These are phyloP conservation scores for Spea multiplicata DNA, from an alignment of 2,113 vertebrate genomes.

Conservation along the genomic window DNA sequence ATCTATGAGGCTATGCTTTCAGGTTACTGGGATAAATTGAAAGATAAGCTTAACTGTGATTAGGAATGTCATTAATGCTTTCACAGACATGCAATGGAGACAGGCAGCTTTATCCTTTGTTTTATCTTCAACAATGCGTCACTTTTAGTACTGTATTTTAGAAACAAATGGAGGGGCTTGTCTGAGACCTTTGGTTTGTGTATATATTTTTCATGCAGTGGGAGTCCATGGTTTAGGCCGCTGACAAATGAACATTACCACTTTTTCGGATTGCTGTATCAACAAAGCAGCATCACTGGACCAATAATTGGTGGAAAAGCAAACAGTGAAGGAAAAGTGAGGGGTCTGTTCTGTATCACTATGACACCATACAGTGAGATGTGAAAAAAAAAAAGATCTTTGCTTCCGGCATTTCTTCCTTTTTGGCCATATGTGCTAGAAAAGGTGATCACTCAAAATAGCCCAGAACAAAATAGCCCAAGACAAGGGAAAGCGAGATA, in stretches of 20 bases:
- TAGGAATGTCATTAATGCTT: conserved; percentile 88
- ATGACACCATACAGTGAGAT: conserved; percentile 74
- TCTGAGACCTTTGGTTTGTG: conserved; percentile 77
- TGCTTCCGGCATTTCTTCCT: conserved; percentile 57
- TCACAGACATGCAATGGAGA: conserved; percentile 87
- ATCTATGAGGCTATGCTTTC: conserved; percentile 46
- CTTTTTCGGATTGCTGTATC: conserved; percentile 87
- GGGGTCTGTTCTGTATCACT: conserved; percentile 76
- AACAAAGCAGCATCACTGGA: conserved; percentile 79
- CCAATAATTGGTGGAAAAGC: conserved; percentile 93
- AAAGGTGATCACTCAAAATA: too few species aligned
- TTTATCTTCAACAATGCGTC: conserved; percentile 89
- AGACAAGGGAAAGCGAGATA: too few species aligned
- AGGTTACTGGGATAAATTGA: conserved; percentile 75
- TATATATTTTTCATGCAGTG: conserved; percentile 94
- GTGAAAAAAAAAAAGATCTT: conserved; percentile 50
- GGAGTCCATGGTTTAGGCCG: conserved; percentile 71
- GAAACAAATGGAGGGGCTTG: conserved; percentile 90
- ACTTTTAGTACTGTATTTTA: conserved; percentile 82
- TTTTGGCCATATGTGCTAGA: too few species aligned
- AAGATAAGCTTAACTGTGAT: conserved; percentile 76
- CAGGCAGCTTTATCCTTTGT: conserved; percentile 95
- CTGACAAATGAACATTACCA: conserved; percentile 96
- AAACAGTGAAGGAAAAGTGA: conserved; percentile 76
- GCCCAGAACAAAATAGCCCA: too few species aligned